Evolutionary conservation across 2,888 invertebrate genomes (phyloP).

Genomic region (Griposia aprilina): DNA sequence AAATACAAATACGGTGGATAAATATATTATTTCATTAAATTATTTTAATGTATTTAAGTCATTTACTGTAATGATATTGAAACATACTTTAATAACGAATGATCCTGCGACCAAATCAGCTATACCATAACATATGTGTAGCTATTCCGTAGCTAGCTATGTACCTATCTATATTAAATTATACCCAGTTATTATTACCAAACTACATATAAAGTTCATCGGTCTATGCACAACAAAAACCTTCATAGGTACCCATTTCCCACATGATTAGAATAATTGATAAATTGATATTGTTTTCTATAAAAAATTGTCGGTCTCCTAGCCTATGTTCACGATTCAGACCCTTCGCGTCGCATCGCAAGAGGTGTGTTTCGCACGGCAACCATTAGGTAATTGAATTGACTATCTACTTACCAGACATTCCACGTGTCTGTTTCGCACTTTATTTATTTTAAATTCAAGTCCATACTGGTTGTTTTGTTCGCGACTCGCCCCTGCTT

Average conservation of each 20-base stretch:
- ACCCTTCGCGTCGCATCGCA: conserved; percentile 22
- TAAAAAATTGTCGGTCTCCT: conserved; percentile 39
- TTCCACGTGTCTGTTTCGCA: conserved; percentile 4
- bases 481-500: not conserved
- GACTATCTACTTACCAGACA: conserved; percentile 23
- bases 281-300: not conserved
- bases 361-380: conserved; percentile 61
- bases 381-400: conserved; percentile 64
- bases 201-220: not conserved
- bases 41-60: no score
- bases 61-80: not conserved
- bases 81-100: not conserved
- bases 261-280: not conserved
- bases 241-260: not conserved
- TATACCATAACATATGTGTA: not conserved
- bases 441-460: conserved; percentile 2
- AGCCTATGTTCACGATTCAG: conserved; percentile 42
- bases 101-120: no score
- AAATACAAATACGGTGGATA: not conserved
- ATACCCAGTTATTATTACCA: not conserved
- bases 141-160: not conserved
- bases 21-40: not conserved
- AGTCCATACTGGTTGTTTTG: not conserved
- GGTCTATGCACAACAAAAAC: not conserved
- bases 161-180: not conserved